A percentile compares a stretch with the other conserved stretches of the same genome.
Evolutionary conservation across 2,113 vertebrate genomes (phyloP).

Genomic region (Sorex araneus): DNA sequence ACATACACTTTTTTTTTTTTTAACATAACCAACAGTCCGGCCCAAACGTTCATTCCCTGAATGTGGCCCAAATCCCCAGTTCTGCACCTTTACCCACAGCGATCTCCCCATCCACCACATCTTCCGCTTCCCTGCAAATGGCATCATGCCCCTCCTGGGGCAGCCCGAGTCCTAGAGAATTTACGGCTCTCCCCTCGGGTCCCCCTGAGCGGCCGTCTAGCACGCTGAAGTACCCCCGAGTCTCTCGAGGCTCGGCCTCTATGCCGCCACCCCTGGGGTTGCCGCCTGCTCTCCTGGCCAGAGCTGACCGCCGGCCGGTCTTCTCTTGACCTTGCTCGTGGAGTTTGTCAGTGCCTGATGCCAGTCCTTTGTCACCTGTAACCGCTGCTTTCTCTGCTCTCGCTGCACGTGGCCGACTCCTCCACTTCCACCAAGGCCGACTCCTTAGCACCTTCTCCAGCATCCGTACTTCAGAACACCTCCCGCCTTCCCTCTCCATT

Average conservation of each 20-base stretch:
- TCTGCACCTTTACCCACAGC: background rate
- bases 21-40: background rate
- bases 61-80: background rate
- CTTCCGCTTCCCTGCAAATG: background rate
- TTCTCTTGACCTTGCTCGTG: too few species aligned
- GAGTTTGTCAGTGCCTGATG: background rate
- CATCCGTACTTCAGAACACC: background rate
- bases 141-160: background rate
- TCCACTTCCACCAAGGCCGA: background rate
- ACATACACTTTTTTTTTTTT: background rate
- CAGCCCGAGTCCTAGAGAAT: background rate
- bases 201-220: background rate
- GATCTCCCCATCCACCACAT: background rate
- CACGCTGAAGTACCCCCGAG: background rate
- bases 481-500: background rate
- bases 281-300: background rate
- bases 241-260: background rate
- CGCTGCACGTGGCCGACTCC: too few species aligned
- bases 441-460: background rate
- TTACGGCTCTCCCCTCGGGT: background rate
- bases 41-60: background rate
- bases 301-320: background rate
- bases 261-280: rapidly evolving
- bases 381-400: background rate
- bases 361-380: too few species aligned